Conservation (phyloP, 2,113 vertebrate genomes). For the Scomber colias region DNA sequence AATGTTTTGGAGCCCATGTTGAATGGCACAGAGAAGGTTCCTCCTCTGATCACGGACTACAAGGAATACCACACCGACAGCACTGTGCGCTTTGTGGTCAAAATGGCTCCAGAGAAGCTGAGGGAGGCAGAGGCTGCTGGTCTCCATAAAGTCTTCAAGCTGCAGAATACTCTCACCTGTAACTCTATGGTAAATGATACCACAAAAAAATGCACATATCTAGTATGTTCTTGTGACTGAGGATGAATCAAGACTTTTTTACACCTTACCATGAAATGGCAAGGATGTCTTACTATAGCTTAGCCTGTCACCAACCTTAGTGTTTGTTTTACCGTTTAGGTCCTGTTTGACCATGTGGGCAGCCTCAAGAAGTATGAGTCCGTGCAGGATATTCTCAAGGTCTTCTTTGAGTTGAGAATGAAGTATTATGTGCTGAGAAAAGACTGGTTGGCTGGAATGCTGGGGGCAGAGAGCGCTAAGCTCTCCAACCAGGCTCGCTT, state of each 20-base stretch:
- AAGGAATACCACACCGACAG: constrained; percentile 98
- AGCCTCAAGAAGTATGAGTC: constrained; percentile 95
- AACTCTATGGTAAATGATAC: constrained; percentile 91
- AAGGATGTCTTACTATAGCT: neutral
- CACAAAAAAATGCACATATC: neutral
- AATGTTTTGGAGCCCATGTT: constrained; percentile 96
- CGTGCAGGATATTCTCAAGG: constrained; percentile 90
- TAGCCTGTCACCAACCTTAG: neutral
- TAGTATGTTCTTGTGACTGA: neutral
- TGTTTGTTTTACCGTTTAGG: constrained; percentile 75
- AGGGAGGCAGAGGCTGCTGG: constrained; percentile 89
- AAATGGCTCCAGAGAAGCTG: constrained; percentile 92
- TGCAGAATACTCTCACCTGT: constrained; percentile 93
- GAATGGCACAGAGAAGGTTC: constrained; percentile 94
- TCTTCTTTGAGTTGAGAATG: constrained; percentile 94
- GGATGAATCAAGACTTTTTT: neutral
- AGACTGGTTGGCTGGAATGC: constrained; percentile 95
- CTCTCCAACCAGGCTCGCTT: constrained; percentile 98
- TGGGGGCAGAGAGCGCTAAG: constrained; percentile 91
- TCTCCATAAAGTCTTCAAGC: constrained; percentile 97
- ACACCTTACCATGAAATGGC: neutral
- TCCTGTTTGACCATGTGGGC: constrained; percentile 96
- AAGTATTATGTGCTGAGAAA: constrained; percentile 94
- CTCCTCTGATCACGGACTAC: constrained; percentile 94
- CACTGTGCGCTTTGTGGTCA: constrained; percentile 94